A percentile compares a stretch with the other conserved stretches of the same genome.
phyloP scores from a whole-genome alignment of 2,113 vertebrate species.

The Hippoglossus stenolepis region DNA sequence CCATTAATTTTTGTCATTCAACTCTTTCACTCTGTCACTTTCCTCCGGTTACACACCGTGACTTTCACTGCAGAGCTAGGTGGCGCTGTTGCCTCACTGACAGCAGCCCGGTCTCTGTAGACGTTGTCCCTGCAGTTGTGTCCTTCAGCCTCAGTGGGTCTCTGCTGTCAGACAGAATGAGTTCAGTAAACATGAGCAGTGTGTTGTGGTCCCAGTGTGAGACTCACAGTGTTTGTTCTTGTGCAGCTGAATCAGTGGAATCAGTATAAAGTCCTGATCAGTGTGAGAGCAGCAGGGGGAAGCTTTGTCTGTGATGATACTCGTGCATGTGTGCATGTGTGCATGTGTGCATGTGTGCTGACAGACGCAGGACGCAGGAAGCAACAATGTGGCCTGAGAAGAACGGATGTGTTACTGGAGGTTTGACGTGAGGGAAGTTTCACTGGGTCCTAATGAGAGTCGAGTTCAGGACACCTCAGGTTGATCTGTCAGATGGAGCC shows the following conservation, averaged over 20 bases:
- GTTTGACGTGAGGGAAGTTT: conserved; percentile 28
- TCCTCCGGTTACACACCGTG: background rate
- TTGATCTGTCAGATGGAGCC: too few relatives aligned
- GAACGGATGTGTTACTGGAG: conserved; percentile 50
- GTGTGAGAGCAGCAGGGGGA: background rate
- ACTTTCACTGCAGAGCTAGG: background rate
- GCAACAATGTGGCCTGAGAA: conserved; percentile 55
- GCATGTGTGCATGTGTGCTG: background rate
- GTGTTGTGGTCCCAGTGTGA: too few relatives aligned
- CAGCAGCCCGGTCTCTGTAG: background rate
- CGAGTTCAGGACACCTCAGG: fast-evolving
- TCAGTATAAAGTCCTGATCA: too few relatives aligned
- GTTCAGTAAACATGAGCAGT: too few relatives aligned
- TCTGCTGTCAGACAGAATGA: too few relatives aligned
- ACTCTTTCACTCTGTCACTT: background rate
- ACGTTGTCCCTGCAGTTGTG: background rate
- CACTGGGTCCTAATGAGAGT: conserved; percentile 62
- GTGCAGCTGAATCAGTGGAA: background rate
- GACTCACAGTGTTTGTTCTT: background rate
- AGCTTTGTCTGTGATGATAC: conserved; percentile 28
- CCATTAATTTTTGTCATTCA: too few relatives aligned
- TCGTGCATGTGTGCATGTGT: background rate
- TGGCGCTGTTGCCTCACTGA: conserved; percentile 20
- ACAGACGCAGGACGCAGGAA: conserved; percentile 72
- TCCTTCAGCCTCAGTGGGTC: background rate